Evolutionary conservation across 1,140 invertebrate species (phyloP).

Genomic region (Saccostrea echinata): DNA sequence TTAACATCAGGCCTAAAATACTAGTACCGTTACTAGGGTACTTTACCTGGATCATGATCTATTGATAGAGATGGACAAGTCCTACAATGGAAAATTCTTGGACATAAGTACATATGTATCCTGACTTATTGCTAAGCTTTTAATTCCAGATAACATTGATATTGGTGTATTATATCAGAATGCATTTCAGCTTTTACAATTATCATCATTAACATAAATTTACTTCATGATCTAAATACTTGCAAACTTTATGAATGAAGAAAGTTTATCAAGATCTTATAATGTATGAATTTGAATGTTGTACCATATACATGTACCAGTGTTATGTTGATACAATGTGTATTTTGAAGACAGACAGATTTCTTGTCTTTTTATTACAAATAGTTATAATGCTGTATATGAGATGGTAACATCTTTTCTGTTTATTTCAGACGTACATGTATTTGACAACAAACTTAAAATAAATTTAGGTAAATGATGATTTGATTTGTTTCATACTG

Average conservation of each 20-base stretch:
- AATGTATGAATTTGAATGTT: not conserved
- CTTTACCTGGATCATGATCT: too few species aligned
- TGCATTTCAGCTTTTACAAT: too few species aligned
- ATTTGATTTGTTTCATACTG: constrained; percentile 6
- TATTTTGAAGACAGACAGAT: constrained; percentile 7
- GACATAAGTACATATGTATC: too few species aligned
- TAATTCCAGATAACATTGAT: too few species aligned
- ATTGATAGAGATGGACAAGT: too few species aligned
- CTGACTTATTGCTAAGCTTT: too few species aligned
- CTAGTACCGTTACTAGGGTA: too few species aligned
- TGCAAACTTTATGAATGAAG: not conserved
- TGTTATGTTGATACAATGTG: not conserved
- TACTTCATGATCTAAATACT: too few species aligned
- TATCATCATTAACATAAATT: too few species aligned
- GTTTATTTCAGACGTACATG: not conserved
- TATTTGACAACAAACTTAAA: constrained; percentile 17
- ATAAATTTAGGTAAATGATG: constrained; percentile 11
- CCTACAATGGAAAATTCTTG: too few species aligned
- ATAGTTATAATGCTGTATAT: not conserved
- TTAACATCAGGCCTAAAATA: too few species aligned
- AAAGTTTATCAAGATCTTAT: not conserved
- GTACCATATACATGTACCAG: not conserved
- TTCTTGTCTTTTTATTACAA: constrained; percentile 3
- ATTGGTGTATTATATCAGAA: too few species aligned
- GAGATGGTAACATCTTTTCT: not conserved